Base-by-base conservation (phyloP, 2,888 invertebrate genomes). In the Clistopyga incitator region DNA sequence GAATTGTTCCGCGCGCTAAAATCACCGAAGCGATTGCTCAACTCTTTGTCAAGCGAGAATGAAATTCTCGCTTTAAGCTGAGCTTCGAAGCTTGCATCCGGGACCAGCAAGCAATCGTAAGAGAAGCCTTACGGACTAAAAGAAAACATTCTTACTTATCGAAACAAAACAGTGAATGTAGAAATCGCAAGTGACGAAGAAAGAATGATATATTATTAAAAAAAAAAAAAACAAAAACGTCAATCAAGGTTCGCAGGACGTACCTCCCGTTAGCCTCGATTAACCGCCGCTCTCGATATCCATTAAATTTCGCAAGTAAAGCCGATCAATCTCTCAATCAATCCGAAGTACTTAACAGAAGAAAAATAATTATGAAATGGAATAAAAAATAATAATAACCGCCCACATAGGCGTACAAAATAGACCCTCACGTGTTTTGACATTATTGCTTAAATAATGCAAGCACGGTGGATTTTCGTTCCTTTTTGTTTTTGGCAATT, bases 51-150 rank as follows among this genome's bases (percentile, higher is more conserved):
- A 23, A 45, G 38, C n/a, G 18, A 80, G 50, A 65, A 72, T n/a
- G 54, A 45, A 38, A 34, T 52, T 75, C 45, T 75, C 52, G 6
- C 25, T 67, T 23, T 52, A 38, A 34, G 34, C 54, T 68, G 82
- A 64, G 34, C 71, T 47, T 45, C 85, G 82, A 72, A 74, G 68
- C 84, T 68, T 84, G 86, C 89, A 87, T 89, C 88, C 85, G 88
- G 90, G 87, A 88, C 90, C 92, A 92, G 92, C 89, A 93, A 93
- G 91, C 90, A 92, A 91, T 91, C 89, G 88, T 90, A 89, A 89
- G 90, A 90, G 89, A 76, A 82, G 82, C 76, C 82, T 84, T 83
- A 85, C 80, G 82, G 72, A 77, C 70, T 80, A 81, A 56, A 74
- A 38, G 38, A 38, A 38, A 80, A 68, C 78, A 75, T 56, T 67